Conservation (phyloP, 2,797 vertebrate species). For the Champsocephalus esox region DNA sequence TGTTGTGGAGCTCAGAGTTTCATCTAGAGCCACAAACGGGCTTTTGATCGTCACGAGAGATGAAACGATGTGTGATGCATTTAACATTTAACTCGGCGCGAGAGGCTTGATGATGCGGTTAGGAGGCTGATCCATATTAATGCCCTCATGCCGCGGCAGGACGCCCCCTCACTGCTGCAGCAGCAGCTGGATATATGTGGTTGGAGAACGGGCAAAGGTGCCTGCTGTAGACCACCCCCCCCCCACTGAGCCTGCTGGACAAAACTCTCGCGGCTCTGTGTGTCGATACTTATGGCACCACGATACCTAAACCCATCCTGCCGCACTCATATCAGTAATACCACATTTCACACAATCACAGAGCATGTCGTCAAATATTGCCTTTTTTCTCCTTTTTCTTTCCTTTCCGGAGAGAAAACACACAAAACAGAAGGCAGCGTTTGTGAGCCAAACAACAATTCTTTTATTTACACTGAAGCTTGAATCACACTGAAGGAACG, state of each 20-base stretch:
- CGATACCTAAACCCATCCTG: conserved; percentile 53
- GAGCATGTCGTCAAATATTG: conserved; percentile 36
- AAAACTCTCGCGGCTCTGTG: conserved; percentile 26
- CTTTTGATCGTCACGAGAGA: conserved; percentile 82
- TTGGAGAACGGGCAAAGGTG: conserved; percentile 22
- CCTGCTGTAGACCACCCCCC: conserved; percentile 29
- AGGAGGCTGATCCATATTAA: conserved; percentile 80
- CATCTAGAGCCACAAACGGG: conserved; percentile 76
- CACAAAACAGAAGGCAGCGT: conserved; percentile 32
- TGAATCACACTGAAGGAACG: conserved; percentile 52
- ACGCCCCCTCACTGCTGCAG: conserved; percentile 64
- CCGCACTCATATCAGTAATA: conserved; percentile 58
- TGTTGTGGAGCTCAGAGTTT: conserved; percentile 66
- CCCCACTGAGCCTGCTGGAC: conserved; percentile 46
- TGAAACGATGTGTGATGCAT: conserved; percentile 81
- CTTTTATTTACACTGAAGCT: conserved; percentile 79
- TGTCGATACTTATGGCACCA: conserved; percentile 51
- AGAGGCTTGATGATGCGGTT: conserved; percentile 80
- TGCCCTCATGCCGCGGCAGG: conserved; percentile 68
- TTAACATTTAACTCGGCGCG: conserved; percentile 81
- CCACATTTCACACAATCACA: conserved; percentile 65
- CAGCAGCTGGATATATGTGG: conserved; percentile 48
- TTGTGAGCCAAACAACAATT: conserved; percentile 66
- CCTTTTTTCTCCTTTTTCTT: conserved; percentile 20
- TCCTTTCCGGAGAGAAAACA: conserved; percentile 34